Conservation (phyloP, 2,113 vertebrate species). For the Bufo gargarizans region DNA sequence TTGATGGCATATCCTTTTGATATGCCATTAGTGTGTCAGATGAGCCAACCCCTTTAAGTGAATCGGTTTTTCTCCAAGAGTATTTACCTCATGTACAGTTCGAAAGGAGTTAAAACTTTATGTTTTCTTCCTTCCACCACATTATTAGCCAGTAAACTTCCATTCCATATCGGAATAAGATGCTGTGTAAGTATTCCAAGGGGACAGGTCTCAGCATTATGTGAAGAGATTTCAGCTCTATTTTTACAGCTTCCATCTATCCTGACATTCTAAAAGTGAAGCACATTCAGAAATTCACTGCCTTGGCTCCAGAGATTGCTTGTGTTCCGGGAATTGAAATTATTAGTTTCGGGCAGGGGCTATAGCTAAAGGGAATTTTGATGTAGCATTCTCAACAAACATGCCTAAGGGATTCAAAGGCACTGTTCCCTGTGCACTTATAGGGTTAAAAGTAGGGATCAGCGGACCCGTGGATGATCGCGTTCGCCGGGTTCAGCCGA, state of each 20-base stretch:
- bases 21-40: too few relatives aligned
- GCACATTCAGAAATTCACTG: not conserved
- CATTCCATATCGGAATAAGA: not conserved
- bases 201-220: not conserved
- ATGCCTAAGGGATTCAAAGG: too few relatives aligned
- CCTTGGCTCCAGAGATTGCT: not conserved
- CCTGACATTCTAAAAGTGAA: not conserved
- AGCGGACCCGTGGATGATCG: too few relatives aligned
- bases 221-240: not conserved
- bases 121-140: not conserved
- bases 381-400: not conserved
- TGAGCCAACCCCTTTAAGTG: too few relatives aligned
- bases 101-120: not conserved
- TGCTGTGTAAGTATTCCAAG: not conserved
- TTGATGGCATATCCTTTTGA: too few relatives aligned
- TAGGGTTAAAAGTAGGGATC: too few relatives aligned
- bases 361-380: not conserved
- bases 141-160: not conserved
- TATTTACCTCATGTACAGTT: not conserved
- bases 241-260: constrained; percentile 2
- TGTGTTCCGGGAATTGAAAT: not conserved
- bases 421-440: too few relatives aligned
- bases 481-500: too few relatives aligned
- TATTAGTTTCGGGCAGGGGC: not conserved
- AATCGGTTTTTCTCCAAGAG: too few relatives aligned